A percentile compares a stretch with the other conserved stretches of the same genome.
Evolutionary conservation across 1,140 invertebrate genomes (phyloP).

Genomic region (Scaptomyza pallida): DNA sequence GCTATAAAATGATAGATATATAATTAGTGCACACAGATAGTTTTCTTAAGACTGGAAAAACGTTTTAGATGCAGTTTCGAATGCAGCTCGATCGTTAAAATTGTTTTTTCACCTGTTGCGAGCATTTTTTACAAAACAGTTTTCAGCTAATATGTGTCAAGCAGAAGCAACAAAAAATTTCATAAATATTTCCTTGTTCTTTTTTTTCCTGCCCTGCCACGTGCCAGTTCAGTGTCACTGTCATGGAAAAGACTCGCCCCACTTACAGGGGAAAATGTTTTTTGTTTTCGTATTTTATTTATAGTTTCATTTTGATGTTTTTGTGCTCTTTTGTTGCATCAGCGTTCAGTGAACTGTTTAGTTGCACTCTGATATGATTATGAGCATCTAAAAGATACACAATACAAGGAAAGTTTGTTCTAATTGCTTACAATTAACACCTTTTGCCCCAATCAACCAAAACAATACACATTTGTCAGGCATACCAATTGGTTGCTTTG

Average conservation of each 20-base stretch:
- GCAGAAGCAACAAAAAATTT: constrained; percentile 46
- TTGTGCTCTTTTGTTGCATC: neutral
- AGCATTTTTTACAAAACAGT: constrained; percentile 69
- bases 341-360: neutral
- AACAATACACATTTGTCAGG: constrained; percentile 60
- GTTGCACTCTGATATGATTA: constrained; percentile 22
- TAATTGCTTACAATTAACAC: constrained; percentile 72
- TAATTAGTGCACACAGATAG: constrained; percentile 1
- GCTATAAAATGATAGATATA: constrained; percentile 56
- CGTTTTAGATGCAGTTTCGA: constrained; percentile 32
- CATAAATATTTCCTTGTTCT: constrained; percentile 35
- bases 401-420: constrained; percentile 23
- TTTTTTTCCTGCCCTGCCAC: constrained; percentile 12
- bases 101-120: constrained; percentile 77
- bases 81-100: constrained; percentile 40
- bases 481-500: constrained; percentile 14
- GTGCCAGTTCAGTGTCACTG: constrained; percentile 39
- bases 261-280: neutral
- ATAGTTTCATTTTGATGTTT: neutral
- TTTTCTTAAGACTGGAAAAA: too few relatives aligned
- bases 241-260: constrained; percentile 3
- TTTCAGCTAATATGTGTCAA: constrained; percentile 41
- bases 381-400: constrained; percentile 34
- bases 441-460: constrained; percentile 30
- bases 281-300: constrained; percentile 31